phyloP scores from a whole-genome alignment of 1,140 invertebrate genomes.

The Triops cancriformis region DNA sequence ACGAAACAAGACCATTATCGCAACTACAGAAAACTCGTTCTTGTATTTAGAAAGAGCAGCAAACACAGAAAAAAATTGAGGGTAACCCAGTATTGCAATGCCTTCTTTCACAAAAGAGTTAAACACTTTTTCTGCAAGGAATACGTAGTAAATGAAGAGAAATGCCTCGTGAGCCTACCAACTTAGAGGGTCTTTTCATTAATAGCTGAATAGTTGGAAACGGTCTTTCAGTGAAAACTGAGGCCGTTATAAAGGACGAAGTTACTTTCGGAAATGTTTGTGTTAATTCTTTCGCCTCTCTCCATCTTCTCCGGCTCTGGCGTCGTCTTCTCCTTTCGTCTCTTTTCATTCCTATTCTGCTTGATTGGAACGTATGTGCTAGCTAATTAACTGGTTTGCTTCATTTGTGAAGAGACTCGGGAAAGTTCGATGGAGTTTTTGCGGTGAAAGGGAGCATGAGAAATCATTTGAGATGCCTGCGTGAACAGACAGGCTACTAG shows the following conservation, averaged over 20 bases:
- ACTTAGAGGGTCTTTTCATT: neutral
- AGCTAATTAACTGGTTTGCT: conserved; percentile 10
- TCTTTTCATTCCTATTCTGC: neutral
- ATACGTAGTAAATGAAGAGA: too few species aligned
- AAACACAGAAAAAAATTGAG: too few species aligned
- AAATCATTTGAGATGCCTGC: neutral
- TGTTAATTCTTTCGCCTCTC: neutral
- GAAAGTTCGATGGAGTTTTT: neutral
- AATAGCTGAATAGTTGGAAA: neutral
- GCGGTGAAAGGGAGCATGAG: neutral
- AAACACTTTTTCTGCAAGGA: too few species aligned
- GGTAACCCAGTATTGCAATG: too few species aligned
- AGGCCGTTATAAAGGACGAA: neutral
- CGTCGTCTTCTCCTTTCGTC: neutral
- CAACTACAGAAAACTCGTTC: too few species aligned
- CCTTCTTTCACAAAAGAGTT: too few species aligned
- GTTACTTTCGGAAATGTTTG: neutral
- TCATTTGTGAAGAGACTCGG: neutral
- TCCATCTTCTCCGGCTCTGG: neutral
- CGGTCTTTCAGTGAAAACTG: neutral
- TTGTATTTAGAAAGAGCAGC: too few species aligned
- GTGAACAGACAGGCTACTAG: neutral
- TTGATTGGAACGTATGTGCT: neutral
- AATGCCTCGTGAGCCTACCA: too few species aligned
- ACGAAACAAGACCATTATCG: too few species aligned